Percentiles rank a stretch among this genome's conserved stretches.
Evolutionary conservation across 1,140 invertebrate species (phyloP).

Genomic region (Drosophila setifemur): DNA sequence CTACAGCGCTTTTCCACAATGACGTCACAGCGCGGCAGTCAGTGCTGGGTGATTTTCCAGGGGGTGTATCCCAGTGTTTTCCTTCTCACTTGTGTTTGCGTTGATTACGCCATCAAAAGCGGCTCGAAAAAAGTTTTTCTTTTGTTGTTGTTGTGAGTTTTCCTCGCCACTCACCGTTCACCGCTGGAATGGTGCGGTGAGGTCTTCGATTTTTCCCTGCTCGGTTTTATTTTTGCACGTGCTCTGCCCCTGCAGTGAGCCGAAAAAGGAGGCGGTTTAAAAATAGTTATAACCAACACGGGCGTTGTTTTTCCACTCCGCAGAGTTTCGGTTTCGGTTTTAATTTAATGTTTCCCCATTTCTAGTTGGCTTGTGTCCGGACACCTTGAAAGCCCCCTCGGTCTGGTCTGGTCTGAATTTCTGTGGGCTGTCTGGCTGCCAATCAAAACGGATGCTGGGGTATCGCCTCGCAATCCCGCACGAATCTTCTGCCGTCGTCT

Average conservation of each 20-base stretch:
- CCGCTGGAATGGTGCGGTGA: background rate
- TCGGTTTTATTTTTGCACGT: slow-evolving; percentile 63
- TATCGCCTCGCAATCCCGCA: slow-evolving; percentile 19
- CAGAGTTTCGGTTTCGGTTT: background rate
- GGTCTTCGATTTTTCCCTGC: slow-evolving; percentile 35
- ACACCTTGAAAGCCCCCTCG: slow-evolving; percentile 5
- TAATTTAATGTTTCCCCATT: too few species aligned
- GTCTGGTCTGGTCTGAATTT: slow-evolving; percentile 17
- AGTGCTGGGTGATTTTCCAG: slow-evolving; percentile 23
- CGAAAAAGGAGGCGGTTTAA: slow-evolving; percentile 24
- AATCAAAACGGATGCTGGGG: slow-evolving; percentile 52
- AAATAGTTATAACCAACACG: slow-evolving; percentile 28
- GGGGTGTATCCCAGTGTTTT: slow-evolving; percentile 11
- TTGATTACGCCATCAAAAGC: slow-evolving; percentile 63
- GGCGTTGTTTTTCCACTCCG: slow-evolving; percentile 23
- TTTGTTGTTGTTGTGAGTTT: too few species aligned
- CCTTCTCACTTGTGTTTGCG: background rate
- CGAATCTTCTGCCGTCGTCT: slow-evolving; percentile 11
- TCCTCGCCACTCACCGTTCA: too few species aligned
- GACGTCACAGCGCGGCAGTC: slow-evolving; percentile 64
- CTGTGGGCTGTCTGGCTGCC: slow-evolving; percentile 45
- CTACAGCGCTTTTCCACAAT: slow-evolving; percentile 59
- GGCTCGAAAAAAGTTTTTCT: slow-evolving; percentile 5
- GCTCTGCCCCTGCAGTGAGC: slow-evolving; percentile 20
- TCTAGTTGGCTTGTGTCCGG: background rate